Conservation (phyloP, 2,797 vertebrate species). For the Meriones psammophilus region DNA sequence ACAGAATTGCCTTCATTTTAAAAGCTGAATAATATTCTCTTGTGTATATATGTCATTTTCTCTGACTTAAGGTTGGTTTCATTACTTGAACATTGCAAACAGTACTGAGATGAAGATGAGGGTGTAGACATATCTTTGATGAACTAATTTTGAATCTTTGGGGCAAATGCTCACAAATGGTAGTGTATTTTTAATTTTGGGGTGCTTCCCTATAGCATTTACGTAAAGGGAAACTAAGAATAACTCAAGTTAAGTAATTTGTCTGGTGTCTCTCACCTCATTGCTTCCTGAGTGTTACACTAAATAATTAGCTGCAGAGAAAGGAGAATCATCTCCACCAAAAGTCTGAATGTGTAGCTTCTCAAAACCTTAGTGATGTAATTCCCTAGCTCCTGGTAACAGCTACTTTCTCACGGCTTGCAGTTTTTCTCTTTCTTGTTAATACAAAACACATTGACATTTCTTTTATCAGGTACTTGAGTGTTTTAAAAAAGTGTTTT, state of each 20-base stretch:
- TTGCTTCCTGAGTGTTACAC: background rate
- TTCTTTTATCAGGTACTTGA: conserved; percentile 62
- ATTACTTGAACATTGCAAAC: background rate
- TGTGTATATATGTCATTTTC: background rate
- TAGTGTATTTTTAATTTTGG: background rate
- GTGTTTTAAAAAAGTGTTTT: conserved; percentile 39
- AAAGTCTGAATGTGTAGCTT: conserved; percentile 42
- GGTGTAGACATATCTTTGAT: background rate
- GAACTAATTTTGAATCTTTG: background rate
- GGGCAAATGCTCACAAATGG: background rate
- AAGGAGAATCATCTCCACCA: background rate
- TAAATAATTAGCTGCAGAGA: background rate
- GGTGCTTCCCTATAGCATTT: background rate
- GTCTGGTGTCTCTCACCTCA: background rate
- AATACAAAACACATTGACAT: conserved; percentile 61
- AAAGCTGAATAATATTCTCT: background rate
- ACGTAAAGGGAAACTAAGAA: conserved; percentile 50
- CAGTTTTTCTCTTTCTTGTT: conserved; percentile 42
- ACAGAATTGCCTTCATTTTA: background rate
- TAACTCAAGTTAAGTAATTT: background rate
- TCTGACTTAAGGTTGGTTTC: background rate
- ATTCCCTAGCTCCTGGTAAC: background rate
- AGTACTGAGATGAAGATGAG: background rate
- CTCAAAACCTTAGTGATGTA: conserved; percentile 4
- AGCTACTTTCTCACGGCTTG: background rate